A percentile compares a stretch with the other conserved stretches of the same genome.
Conservation (phyloP, 2,113 vertebrate species). For the Strix uralensis region DNA sequence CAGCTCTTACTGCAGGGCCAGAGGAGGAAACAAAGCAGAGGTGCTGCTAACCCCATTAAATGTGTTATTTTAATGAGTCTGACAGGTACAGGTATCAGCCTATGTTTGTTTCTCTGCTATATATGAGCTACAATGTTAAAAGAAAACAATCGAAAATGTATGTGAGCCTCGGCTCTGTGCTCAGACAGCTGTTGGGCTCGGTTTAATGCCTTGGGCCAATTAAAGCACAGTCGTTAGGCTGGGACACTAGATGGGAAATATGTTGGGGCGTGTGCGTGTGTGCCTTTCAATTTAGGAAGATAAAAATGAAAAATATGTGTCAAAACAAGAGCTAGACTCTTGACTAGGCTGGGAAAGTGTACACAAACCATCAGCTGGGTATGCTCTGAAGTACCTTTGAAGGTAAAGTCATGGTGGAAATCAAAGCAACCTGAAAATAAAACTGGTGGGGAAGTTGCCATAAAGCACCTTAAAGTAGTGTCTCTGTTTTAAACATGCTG, state of each 20-base stretch:
- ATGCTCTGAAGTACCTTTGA: neutral
- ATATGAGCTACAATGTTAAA: neutral
- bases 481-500: neutral
- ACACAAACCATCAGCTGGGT: neutral
- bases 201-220: neutral
- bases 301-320: neutral
- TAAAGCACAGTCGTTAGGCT: neutral
- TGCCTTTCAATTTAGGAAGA: neutral
- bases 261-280: accelerated
- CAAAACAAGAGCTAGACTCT: neutral
- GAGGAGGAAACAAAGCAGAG: neutral
- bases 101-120: neutral
- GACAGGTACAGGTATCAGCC: neutral
- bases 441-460: neutral
- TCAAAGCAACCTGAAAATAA: constrained; percentile 32
- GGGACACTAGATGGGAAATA: neutral
- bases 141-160: neutral
- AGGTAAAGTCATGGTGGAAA: constrained; percentile 17
- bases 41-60: neutral
- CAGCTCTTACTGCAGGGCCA: neutral
- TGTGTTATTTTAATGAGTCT: neutral
- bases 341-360: neutral
- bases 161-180: neutral
- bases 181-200: neutral
- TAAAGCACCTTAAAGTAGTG: neutral